A percentile compares a stretch with the other conserved stretches of the same genome.
Evolutionary conservation across 2,888 invertebrate genomes (phyloP).

Genomic region (Vannuccia rotundouncinata): DNA sequence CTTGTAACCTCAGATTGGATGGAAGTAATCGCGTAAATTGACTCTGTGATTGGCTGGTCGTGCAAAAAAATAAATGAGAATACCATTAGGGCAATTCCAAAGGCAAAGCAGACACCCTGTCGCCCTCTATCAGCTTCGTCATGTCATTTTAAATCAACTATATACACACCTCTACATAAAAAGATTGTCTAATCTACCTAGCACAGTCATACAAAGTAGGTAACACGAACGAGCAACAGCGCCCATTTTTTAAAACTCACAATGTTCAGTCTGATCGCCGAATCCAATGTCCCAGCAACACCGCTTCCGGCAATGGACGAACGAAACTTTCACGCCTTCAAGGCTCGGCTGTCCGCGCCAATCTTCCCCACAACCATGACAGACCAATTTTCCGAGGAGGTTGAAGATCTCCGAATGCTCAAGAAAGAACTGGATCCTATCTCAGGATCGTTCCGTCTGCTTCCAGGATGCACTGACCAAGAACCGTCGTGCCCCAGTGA

Average conservation of each 20-base stretch:
- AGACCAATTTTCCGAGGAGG: background rate
- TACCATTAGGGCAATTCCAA: background rate
- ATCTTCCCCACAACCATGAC: background rate
- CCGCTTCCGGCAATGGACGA: background rate
- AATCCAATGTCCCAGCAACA: background rate
- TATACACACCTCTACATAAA: background rate
- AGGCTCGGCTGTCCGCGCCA: background rate
- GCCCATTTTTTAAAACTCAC: background rate
- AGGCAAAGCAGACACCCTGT: background rate
- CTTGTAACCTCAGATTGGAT: slow-evolving; percentile 10
- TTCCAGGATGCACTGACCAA: background rate
- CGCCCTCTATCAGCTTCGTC: background rate
- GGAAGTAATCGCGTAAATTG: background rate
- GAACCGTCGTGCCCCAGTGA: background rate
- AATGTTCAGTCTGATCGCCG: background rate
- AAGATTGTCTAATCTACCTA: background rate
- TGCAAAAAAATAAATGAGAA: background rate
- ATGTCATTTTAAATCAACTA: slow-evolving; percentile 3
- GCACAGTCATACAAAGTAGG: background rate
- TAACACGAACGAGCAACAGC: background rate
- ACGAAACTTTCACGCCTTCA: background rate
- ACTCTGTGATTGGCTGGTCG: background rate
- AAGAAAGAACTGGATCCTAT: background rate
- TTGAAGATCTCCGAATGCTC: background rate
- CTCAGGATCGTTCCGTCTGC: background rate